phyloP scores from a whole-genome alignment of 2,797 vertebrate species.

The Enteromius thamalakanensis region DNA sequence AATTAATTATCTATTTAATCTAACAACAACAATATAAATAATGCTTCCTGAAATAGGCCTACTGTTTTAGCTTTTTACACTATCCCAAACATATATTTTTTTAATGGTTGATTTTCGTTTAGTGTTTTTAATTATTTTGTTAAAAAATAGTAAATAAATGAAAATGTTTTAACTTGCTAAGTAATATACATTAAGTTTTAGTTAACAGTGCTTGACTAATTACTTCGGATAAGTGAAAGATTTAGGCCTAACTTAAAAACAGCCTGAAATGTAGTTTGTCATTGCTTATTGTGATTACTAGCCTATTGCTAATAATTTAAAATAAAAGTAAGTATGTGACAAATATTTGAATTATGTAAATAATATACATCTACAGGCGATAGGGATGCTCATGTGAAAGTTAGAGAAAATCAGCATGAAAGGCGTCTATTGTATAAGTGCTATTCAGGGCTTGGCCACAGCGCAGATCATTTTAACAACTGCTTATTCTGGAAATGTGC shows the following conservation, averaged over 20 bases:
- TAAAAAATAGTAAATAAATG: too few species aligned
- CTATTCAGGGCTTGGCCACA: slow-evolving; percentile 30
- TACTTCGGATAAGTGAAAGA: background rate
- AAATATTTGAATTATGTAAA: background rate
- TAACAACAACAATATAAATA: background rate
- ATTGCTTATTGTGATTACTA: background rate
- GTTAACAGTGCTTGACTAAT: background rate
- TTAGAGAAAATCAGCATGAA: slow-evolving; percentile 22
- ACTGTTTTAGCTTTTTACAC: background rate
- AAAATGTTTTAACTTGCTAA: background rate
- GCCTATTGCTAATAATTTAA: background rate
- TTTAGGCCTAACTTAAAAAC: too few species aligned
- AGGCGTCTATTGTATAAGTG: slow-evolving; percentile 10
- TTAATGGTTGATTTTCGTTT: background rate
- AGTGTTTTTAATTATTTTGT: background rate
- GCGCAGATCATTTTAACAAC: slow-evolving; percentile 7
- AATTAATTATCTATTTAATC: slow-evolving; percentile 30
- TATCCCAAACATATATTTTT: background rate
- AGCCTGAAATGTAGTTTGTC: background rate
- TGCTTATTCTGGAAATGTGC: slow-evolving; percentile 50
- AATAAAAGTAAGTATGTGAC: background rate
- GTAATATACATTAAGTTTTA: background rate
- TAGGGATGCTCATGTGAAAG: slow-evolving; percentile 7
- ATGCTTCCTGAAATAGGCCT: background rate
- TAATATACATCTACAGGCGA: background rate